These are phyloP conservation scores for Istiophorus platypterus DNA, from an alignment of 2,113 vertebrate species.

Conservation along the genomic window DNA sequence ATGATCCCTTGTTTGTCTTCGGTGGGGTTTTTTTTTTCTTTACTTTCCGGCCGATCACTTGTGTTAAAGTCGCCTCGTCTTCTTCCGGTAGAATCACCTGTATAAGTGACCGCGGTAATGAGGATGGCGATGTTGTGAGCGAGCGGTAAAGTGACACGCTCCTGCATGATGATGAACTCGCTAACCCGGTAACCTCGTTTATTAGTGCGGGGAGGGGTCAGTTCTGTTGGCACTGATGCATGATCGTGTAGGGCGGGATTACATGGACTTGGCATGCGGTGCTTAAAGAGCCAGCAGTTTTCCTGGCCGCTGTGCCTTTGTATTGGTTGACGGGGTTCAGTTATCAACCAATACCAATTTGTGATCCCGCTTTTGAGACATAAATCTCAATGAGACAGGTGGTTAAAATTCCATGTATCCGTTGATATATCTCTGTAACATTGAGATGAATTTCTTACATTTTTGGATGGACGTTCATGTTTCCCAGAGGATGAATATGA, in stretches of 20 bases:
- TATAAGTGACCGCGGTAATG: constrained; percentile 54
- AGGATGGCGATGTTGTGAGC: constrained; percentile 44
- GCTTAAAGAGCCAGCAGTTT: constrained; percentile 3
- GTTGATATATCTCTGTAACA: no score
- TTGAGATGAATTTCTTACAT: no score
- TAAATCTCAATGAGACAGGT: no score
- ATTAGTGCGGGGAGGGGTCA: neutral
- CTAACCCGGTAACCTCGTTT: constrained; percentile 71
- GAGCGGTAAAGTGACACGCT: constrained; percentile 48
- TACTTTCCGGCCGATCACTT: neutral
- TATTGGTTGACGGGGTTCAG: neutral
- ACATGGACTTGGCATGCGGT: neutral
- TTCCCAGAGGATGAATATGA: no score
- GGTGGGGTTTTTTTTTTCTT: constrained; percentile 34
- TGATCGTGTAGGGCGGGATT: constrained; percentile 25
- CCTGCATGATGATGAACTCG: constrained; percentile 29
- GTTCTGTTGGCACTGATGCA: constrained; percentile 21
- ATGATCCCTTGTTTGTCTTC: constrained; percentile 72
- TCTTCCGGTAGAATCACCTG: constrained; percentile 68
- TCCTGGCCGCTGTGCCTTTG: neutral
- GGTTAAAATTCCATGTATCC: no score
- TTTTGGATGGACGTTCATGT: no score
- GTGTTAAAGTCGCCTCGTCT: neutral
- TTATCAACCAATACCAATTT: neutral
- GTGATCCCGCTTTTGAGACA: no score